Evolutionary conservation across 2,888 invertebrate genomes (phyloP).

Genomic region (Cephus spinipes): DNA sequence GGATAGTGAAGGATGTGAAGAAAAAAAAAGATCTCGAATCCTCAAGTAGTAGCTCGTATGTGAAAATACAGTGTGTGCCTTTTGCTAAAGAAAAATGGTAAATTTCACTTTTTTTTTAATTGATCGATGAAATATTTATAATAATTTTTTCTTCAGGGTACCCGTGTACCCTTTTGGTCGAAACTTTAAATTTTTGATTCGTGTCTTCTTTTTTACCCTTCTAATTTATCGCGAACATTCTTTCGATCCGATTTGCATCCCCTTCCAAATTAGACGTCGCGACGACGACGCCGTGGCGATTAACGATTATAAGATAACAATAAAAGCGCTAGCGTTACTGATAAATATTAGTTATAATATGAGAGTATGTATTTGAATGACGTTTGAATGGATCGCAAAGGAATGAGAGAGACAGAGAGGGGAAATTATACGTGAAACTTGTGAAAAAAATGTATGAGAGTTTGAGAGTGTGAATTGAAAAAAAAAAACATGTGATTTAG

Average conservation of each 20-base stretch:
- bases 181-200: not conserved
- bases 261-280: not conserved
- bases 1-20: not conserved
- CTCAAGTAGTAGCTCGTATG: not conserved
- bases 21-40: not conserved
- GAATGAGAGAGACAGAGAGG: constrained; percentile 21
- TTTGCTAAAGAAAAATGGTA: not conserved
- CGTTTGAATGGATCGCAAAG: not conserved
- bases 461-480: constrained; percentile 39
- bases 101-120: not conserved
- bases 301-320: not conserved
- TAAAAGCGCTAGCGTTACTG: not conserved
- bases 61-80: not conserved
- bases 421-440: constrained; percentile 29
- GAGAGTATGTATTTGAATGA: not conserved
- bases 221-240: not conserved
- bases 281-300: not conserved
- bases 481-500: constrained; percentile 65
- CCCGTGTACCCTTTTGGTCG: not conserved
- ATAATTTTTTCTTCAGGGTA: not conserved
- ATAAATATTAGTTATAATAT: not conserved
- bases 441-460: constrained; percentile 62
- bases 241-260: not conserved
- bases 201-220: not conserved
- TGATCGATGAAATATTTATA: not conserved